Percentiles rank a stretch among this genome's conserved stretches.
These are phyloP conservation scores for Andricus quercusramuli DNA, from an alignment of 2,888 invertebrate genomes.

Conservation along the genomic window DNA sequence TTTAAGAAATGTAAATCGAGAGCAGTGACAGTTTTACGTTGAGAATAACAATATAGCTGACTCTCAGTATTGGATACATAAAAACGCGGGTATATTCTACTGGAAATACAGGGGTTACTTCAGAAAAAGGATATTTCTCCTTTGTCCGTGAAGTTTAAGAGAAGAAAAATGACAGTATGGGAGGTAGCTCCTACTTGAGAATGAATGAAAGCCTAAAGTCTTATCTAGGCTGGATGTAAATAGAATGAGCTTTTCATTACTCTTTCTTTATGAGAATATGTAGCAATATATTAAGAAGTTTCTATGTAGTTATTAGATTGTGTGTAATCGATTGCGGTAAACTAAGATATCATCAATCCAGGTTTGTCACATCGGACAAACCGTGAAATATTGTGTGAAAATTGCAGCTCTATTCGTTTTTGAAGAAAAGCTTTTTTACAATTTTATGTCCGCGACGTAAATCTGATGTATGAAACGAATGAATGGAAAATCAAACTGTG, in stretches of 20 bases:
- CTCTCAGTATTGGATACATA: background rate
- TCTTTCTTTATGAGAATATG: background rate
- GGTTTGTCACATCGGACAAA: background rate
- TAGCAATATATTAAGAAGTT: constrained; percentile 17
- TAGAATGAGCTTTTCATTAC: constrained; percentile 19
- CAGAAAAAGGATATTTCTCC: background rate
- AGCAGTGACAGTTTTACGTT: background rate
- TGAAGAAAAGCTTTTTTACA: background rate
- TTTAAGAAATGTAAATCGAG: constrained; percentile 22
- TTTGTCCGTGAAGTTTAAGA: background rate
- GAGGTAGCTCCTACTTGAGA: constrained; percentile 7
- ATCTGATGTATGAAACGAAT: background rate
- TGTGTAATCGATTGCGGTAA: background rate
- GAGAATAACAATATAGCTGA: background rate
- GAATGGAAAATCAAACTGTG: background rate
- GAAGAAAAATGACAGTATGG: background rate
- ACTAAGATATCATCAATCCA: background rate
- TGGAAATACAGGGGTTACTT: background rate
- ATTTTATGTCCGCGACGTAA: background rate
- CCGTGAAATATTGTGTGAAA: background rate
- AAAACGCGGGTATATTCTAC: background rate
- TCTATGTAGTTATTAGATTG: background rate
- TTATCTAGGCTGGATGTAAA: constrained; percentile 20
- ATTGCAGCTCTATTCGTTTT: background rate
- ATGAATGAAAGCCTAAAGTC: constrained; percentile 15